Conservation (phyloP, 2,888 invertebrate genomes). For the Orchestes rusci region DNA sequence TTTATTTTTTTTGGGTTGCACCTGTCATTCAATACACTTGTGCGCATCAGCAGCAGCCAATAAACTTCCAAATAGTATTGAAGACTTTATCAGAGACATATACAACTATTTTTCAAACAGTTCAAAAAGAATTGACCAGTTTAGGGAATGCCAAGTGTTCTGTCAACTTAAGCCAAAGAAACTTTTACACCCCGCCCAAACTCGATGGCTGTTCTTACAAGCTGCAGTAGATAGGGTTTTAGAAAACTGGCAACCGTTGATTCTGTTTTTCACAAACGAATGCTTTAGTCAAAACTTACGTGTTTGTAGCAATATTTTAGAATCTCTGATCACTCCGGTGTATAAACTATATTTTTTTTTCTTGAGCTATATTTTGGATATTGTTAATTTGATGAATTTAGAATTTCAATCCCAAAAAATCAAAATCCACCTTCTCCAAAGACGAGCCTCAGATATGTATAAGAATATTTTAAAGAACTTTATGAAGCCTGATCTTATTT, state of each 20-base stretch:
- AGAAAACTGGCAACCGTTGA: conserved; percentile 9
- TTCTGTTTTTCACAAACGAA: conserved; percentile 11
- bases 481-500: neutral
- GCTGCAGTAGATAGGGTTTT: conserved; percentile 10
- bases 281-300: conserved; percentile 4
- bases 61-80: conserved; percentile 10
- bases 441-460: conserved; percentile 3
- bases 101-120: conserved; percentile 11
- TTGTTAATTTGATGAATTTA: conserved; percentile 12
- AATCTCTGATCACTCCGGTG: conserved; percentile 1
- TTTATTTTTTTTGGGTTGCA: conserved; percentile 9
- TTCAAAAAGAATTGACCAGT: neutral
- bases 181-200: conserved; percentile 10
- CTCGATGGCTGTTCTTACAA: conserved; percentile 13
- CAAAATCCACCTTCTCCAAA: conserved; percentile 8
- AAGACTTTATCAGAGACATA: conserved; percentile 9
- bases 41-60: conserved; percentile 12
- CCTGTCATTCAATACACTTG: conserved; percentile 11
- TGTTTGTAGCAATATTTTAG: neutral
- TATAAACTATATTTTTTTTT: conserved; percentile 11
- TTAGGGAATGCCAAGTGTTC: conserved; percentile 11
- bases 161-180: conserved; percentile 13
- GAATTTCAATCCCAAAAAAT: conserved; percentile 14
- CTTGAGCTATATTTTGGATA: conserved; percentile 6
- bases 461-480: conserved; percentile 8